A percentile compares a stretch with the other conserved stretches of the same genome.
phyloP scores from a whole-genome alignment of 2,888 invertebrate species.

The Drosophila barbarae region DNA sequence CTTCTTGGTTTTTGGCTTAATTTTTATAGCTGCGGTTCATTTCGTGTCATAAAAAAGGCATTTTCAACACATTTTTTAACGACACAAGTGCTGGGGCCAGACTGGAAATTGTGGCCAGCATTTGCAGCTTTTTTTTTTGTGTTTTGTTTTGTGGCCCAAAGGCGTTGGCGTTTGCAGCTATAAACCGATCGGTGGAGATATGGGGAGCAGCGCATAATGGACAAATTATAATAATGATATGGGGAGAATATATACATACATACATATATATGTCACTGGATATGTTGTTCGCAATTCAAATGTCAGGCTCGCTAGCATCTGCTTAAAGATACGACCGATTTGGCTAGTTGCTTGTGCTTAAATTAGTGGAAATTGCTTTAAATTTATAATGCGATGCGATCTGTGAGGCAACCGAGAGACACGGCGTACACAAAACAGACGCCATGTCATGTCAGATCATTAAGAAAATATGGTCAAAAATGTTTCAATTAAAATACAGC shows the following conservation, averaged over 20 bases:
- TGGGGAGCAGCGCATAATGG: slow-evolving; percentile 47
- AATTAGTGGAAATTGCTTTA: slow-evolving; percentile 63
- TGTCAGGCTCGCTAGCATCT: slow-evolving; percentile 30
- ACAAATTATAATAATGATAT: slow-evolving; percentile 67
- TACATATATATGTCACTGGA: slow-evolving; percentile 24
- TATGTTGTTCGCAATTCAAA: slow-evolving; percentile 24
- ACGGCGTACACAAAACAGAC: slow-evolving; percentile 48
- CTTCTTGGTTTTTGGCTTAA: slow-evolving; percentile 38
- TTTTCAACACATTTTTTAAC: slow-evolving; percentile 70
- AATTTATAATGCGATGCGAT: slow-evolving; percentile 48
- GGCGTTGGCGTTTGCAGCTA: slow-evolving; percentile 69
- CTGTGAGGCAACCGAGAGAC: slow-evolving; percentile 23
- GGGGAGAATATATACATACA: slow-evolving; percentile 5
- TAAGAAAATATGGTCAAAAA: slow-evolving; percentile 73
- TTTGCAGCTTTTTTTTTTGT: slow-evolving; percentile 52
- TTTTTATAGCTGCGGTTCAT: slow-evolving; percentile 66
- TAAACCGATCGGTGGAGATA: slow-evolving; percentile 38
- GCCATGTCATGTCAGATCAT: slow-evolving; percentile 72
- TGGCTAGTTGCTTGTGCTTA: slow-evolving; percentile 54
- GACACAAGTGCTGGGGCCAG: slow-evolving; percentile 64
- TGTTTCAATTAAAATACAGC: slow-evolving; percentile 65
- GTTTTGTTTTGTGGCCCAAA: slow-evolving; percentile 54
- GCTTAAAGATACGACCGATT: slow-evolving; percentile 20
- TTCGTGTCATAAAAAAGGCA: slow-evolving; percentile 66
- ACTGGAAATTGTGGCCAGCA: slow-evolving; percentile 58